phyloP scores from a whole-genome alignment of 23 tunicate genomes.

The Clavelina lepadiformis region DNA sequence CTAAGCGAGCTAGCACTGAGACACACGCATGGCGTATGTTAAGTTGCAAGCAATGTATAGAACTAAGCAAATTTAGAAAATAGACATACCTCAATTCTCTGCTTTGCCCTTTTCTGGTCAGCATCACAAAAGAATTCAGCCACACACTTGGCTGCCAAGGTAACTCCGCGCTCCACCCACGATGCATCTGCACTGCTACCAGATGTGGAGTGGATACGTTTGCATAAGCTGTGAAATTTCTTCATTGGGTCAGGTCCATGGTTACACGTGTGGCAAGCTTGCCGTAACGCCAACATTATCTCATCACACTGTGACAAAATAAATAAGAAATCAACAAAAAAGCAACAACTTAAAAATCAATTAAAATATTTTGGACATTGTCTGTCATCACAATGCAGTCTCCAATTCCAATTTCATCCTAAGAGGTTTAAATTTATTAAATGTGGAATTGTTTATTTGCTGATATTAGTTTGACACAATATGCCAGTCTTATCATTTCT shows the following conservation, averaged over 20 bases:
- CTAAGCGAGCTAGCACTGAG: no score
- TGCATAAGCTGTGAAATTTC: slow-evolving; percentile 52
- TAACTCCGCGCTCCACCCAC: slow-evolving; percentile 12
- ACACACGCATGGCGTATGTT: no score
- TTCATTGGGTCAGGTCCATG: slow-evolving; percentile 62
- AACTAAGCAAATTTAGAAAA: no score
- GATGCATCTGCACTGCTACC: slow-evolving; percentile 1
- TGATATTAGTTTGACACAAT: no score
- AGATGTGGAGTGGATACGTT: slow-evolving; percentile 25
- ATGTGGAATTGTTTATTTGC: no score
- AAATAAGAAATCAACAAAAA: neutral
- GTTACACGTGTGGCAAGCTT: slow-evolving; percentile 45
- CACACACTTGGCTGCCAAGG: slow-evolving; percentile 20
- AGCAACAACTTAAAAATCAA: no score
- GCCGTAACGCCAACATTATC: slow-evolving; percentile 71
- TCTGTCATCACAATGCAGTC: no score
- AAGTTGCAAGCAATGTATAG: no score
- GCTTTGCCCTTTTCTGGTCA: neutral
- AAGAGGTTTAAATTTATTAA: no score
- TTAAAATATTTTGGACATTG: no score
- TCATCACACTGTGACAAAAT: slow-evolving; percentile 51
- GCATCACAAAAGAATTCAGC: neutral
- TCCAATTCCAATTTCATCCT: no score
- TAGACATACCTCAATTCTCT: slow-evolving; percentile 2
- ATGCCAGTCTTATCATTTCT: no score